Percentiles rank a stretch among this genome's conserved stretches.
Evolutionary conservation across 2,888 invertebrate genomes (phyloP).

Genomic region (Deilephila elpenor): DNA sequence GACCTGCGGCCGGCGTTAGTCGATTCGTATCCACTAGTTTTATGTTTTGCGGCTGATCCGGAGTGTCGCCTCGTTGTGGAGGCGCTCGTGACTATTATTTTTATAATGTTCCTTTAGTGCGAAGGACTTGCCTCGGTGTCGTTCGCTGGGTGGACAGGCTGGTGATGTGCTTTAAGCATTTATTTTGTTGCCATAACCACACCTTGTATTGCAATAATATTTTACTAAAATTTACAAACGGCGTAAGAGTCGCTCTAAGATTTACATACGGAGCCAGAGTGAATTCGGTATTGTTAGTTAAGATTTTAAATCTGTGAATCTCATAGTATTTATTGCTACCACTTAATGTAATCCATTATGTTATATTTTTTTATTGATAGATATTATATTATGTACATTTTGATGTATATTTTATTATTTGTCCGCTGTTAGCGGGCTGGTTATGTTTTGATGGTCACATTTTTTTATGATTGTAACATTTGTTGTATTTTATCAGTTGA

Average conservation of each 20-base stretch:
- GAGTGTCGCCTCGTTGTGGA: conserved; percentile 70
- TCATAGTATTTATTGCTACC: conserved; percentile 85
- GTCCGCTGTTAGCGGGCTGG: conserved; percentile 73
- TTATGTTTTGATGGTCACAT: conserved; percentile 80
- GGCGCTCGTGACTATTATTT: conserved; percentile 72
- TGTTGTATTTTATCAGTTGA: conserved; percentile 80
- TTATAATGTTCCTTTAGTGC: conserved; percentile 82
- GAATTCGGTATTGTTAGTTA: conserved; percentile 83
- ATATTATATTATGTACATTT: conserved; percentile 84
- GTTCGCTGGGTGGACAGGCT: conserved; percentile 78
- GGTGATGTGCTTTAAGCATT: conserved; percentile 85
- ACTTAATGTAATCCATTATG: conserved; percentile 82
- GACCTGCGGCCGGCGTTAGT: conserved; percentile 76
- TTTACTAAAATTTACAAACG: conserved; percentile 83
- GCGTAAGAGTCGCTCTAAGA: conserved; percentile 78
- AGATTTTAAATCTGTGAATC: conserved; percentile 85
- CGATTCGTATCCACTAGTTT: conserved; percentile 83
- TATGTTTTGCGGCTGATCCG: conserved; percentile 78
- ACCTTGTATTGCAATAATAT: conserved; percentile 84
- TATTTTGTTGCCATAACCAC: conserved; percentile 86
- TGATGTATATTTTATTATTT: conserved; percentile 85
- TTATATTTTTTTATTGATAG: conserved; percentile 81
- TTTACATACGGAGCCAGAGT: conserved; percentile 75
- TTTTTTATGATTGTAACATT: conserved; percentile 80
- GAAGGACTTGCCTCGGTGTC: conserved; percentile 78